These are phyloP conservation scores for Halesus radiatus DNA, from an alignment of 1,140 invertebrate species.

Conservation along the genomic window DNA sequence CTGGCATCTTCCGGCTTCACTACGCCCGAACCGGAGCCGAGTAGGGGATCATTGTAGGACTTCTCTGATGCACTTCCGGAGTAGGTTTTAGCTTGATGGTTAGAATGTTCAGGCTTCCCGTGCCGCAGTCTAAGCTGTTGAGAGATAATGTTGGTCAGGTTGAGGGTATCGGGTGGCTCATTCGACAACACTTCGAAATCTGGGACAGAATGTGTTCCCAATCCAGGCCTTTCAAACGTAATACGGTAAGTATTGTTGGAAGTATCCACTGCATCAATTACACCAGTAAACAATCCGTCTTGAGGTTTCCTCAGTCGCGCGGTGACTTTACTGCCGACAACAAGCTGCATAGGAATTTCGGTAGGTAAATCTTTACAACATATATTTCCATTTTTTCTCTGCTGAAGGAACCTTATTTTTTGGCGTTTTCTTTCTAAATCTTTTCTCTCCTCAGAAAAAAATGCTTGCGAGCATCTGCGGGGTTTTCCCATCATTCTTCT, in stretches of 20 bases:
- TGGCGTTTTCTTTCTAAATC: slow-evolving; percentile 92
- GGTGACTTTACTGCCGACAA: slow-evolving; percentile 97
- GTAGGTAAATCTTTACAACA: slow-evolving; percentile 91
- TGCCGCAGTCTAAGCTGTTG: slow-evolving; percentile 82
- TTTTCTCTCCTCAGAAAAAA: slow-evolving; percentile 94
- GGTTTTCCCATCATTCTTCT: slow-evolving; percentile 97
- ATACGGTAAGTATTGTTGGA: slow-evolving; percentile 98
- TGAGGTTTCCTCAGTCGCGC: slow-evolving; percentile 92
- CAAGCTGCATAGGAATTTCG: slow-evolving; percentile 95
- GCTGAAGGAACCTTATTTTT: slow-evolving; percentile 94
- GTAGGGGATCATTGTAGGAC: slow-evolving; percentile 69
- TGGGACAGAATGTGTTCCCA: slow-evolving; percentile 96
- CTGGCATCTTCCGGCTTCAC: slow-evolving; percentile 63
- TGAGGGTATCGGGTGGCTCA: slow-evolving; percentile 92
- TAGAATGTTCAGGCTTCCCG: slow-evolving; percentile 69
- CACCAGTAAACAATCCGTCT: slow-evolving; percentile 96
- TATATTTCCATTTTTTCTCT: slow-evolving; percentile 90
- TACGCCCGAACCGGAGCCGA: slow-evolving; percentile 67
- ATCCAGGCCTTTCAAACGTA: slow-evolving; percentile 92
- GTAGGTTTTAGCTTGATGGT: slow-evolving; percentile 57
- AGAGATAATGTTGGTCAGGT: slow-evolving; percentile 86
- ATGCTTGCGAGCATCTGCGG: slow-evolving; percentile 91
- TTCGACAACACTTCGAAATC: slow-evolving; percentile 97
- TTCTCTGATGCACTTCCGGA: slow-evolving; percentile 48
- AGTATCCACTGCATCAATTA: slow-evolving; percentile 97